Percentiles rank a stretch among this genome's conserved stretches.
Evolutionary conservation across 2,888 invertebrate species (phyloP).

Genomic region (Gnatocerus cornutus): DNA sequence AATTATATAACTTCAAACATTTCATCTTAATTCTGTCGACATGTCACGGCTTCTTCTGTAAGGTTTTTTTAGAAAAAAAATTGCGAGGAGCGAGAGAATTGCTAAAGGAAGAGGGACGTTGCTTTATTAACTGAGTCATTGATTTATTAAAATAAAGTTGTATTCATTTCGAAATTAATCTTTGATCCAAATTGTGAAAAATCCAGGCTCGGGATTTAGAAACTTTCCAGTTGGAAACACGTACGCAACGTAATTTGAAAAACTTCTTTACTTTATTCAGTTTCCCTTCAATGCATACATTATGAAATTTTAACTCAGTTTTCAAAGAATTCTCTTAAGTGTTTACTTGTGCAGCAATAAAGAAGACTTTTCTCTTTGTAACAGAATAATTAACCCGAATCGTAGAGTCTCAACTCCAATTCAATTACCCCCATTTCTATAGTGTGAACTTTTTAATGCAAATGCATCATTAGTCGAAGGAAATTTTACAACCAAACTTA

Average conservation of each 20-base stretch:
- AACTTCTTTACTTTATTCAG: not conserved
- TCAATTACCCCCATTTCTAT: conserved; percentile 19
- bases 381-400: conserved; percentile 44
- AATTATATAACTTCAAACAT: conserved; percentile 33
- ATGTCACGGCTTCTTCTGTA: conserved; percentile 8
- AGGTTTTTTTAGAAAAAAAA: no score
- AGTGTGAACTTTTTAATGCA: conserved; percentile 30
- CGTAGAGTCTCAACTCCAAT: conserved; percentile 37
- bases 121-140: no score
- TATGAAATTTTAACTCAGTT: conserved; percentile 24
- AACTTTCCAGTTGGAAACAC: not conserved
- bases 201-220: no score
- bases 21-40: conserved; percentile 27
- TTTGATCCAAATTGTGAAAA: no score
- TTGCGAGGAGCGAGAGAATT: no score
- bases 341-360: conserved; percentile 34
- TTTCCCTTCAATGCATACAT: conserved; percentile 14
- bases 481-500: conserved; percentile 5
- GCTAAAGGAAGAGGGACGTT: no score
- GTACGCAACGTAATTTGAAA: not conserved
- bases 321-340: conserved; percentile 27
- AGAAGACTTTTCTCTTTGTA: conserved; percentile 36
- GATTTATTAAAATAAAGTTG: no score
- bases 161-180: no score
- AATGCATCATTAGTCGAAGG: conserved; percentile 21